Conservation (phyloP, 2,888 invertebrate genomes). For the Sesamia inferens region DNA sequence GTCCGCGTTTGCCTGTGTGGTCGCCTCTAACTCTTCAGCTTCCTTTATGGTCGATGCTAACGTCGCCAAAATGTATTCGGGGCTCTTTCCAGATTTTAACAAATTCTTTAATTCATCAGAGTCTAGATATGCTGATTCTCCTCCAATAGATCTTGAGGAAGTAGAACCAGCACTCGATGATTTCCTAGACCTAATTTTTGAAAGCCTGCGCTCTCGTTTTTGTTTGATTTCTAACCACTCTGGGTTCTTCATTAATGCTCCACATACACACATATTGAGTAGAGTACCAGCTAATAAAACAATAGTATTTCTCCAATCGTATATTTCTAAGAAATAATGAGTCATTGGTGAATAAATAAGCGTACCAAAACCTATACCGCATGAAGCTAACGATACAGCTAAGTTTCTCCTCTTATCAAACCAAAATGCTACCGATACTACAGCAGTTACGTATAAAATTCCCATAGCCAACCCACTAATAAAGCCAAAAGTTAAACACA, state of each 20-base stretch:
- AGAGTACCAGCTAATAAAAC: constrained; percentile 94
- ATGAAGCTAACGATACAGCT: constrained; percentile 96
- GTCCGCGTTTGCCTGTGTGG: constrained; percentile 85
- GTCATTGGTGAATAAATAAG: constrained; percentile 96
- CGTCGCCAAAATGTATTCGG: constrained; percentile 91
- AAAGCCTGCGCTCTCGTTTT: constrained; percentile 84
- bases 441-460: constrained; percentile 95
- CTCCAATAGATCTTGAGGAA: constrained; percentile 86
- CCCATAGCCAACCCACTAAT: constrained; percentile 95
- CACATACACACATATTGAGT: constrained; percentile 96
- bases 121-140: constrained; percentile 88
- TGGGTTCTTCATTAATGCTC: constrained; percentile 96
- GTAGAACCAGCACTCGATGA: constrained; percentile 88
- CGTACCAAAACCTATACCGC: constrained; percentile 97
- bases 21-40: constrained; percentile 83
- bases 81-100: constrained; percentile 92
- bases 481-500: constrained; percentile 95
- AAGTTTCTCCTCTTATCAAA: constrained; percentile 96
- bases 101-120: constrained; percentile 92
- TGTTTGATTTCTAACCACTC: constrained; percentile 94
- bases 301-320: constrained; percentile 95
- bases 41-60: constrained; percentile 90
- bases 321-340: constrained; percentile 92
- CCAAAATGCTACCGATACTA: constrained; percentile 97
- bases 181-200: constrained; percentile 81